Base-by-base conservation (phyloP, 2,113 vertebrate species). In the Lasiurus cinereus region DNA sequence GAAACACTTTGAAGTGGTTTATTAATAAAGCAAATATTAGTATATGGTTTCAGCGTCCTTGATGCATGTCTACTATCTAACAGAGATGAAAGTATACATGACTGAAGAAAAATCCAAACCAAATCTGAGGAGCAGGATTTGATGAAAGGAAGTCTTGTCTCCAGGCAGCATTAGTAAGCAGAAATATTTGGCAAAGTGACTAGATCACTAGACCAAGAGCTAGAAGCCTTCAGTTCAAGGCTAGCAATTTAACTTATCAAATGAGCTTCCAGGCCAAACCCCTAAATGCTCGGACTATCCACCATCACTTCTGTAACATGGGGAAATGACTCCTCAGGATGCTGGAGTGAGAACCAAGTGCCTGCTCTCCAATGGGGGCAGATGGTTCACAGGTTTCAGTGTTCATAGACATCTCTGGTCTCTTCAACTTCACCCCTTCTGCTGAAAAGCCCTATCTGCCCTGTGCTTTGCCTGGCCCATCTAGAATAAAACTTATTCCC, bases 311-410 rank as follows among this genome's bases (percentile, higher is more conserved):
- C 31, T 8, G 4, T 85, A 18, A 18, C 5, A 39, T 9, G 46
- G 69, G 5, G 48, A 77, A 50, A 22, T 31, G 31, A 54, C 6
- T 22, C 36, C 6, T 3, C n/a, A 46, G 46, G 54, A 48, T 33
- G 14, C 0, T 33, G n/a, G 3, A 11, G 29, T 16, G 7, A 15
- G 13, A 18, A 66, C 6, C 1, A 2, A 9, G 14, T 0, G 11
- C 27, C 36, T 56, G 11, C 10, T 3, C 0, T 18, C 3, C 8
- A n/a, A 4, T 12, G 16, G 15, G 36, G 12, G 14, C 2, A 0
- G 27, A 29, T 3, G 14, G 12, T 10, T 69, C 33, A 14, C 2
- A 67, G 5, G 4, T 15, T 46, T 88, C 4, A 18, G 21, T 2
- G 24, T 5, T 22, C 24, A 6, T 27, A 21, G 21, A 3, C 19